Base-by-base conservation (phyloP, 2,113 vertebrate genomes). In the Paralichthys olivaceus region DNA sequence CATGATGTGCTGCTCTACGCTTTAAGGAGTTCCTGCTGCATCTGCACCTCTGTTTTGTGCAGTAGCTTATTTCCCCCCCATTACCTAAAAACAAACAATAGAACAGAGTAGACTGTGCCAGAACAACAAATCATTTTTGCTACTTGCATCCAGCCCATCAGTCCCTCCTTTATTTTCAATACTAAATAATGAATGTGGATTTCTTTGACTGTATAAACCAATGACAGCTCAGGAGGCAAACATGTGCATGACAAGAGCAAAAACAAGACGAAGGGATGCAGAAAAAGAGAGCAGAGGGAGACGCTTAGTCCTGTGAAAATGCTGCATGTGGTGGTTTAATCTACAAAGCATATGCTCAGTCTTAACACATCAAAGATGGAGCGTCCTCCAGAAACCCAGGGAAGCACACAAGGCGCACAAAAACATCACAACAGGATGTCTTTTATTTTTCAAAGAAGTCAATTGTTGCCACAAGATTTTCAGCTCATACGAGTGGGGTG, bases 331-430 rank as follows among this genome's bases (percentile, higher is more conserved):
- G 69, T 59, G 75, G 64, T 87, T 87, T 87, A 75, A 92, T 86
- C 80, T 84, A 88, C 67, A 88, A 80, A 91, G 79, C 89, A 88
- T 58, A 91, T 85, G 85, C 74, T 77, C 6, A 45, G 47, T 68
- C 56, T 82, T 80, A 70, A 72, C 61, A 80, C 74, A 84, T 91
- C 79, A 89, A 84, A 90, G 77, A 78, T 12, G 26, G 51, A 37
- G 65, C 43, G 49, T 77, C 53, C 84, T 83, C 64, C 72, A 72
- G 72, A 70, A 83, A 77, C 62, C 63, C 49, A 29, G 20, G 54
- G 59, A 84, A 57, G 28, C 65, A 58, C 37, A 78, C 68, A 15
- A 82, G 68, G 69, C 45, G 17, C 45, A 47, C 17, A 19, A 47
- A 47, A 47, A 47, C 45, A 11, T 53, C 32, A 45, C 23, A 72